A percentile compares a stretch with the other conserved stretches of the same genome.
Evolutionary conservation across 2,888 invertebrate species (phyloP).

Genomic region (Leptinotarsa rubiginosa): DNA sequence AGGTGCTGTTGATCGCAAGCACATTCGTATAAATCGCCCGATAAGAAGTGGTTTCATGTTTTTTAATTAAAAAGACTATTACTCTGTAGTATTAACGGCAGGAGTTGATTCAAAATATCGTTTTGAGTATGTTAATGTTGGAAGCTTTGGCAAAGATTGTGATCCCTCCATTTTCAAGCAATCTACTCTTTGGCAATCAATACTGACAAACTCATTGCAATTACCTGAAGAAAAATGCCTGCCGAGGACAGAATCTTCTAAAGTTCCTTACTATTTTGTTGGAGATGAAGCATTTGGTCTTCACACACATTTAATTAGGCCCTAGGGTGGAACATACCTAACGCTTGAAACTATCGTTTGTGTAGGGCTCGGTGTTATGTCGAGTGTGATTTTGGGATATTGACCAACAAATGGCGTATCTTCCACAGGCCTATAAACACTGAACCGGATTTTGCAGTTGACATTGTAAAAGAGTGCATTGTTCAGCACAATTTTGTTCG

Average conservation of each 20-base stretch:
- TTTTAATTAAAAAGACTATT: constrained; percentile 31
- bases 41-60: no score
- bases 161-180: constrained; percentile 32
- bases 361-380: constrained; percentile 50
- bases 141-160: constrained; percentile 34
- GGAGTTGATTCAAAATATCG: constrained; percentile 36
- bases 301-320: constrained; percentile 29
- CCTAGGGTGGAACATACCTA: no score
- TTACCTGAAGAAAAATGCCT: no score
- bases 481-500: no score
- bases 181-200: no score
- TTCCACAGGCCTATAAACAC: constrained; percentile 39
- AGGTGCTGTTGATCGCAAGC: constrained; percentile 34
- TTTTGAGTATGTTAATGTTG: constrained; percentile 35
- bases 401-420: constrained; percentile 54
- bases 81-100: constrained; percentile 32
- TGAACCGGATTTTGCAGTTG: no score
- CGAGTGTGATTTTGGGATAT: constrained; percentile 48
- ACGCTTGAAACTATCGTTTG: constrained; percentile 44
- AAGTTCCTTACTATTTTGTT: constrained; percentile 34
- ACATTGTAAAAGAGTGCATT: no score
- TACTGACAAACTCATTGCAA: no score
- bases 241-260: no score
- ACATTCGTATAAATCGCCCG: constrained; percentile 33
- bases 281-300: constrained; percentile 43